phyloP scores from a whole-genome alignment of 2,888 invertebrate species.

The Thera obeliscata region DNA sequence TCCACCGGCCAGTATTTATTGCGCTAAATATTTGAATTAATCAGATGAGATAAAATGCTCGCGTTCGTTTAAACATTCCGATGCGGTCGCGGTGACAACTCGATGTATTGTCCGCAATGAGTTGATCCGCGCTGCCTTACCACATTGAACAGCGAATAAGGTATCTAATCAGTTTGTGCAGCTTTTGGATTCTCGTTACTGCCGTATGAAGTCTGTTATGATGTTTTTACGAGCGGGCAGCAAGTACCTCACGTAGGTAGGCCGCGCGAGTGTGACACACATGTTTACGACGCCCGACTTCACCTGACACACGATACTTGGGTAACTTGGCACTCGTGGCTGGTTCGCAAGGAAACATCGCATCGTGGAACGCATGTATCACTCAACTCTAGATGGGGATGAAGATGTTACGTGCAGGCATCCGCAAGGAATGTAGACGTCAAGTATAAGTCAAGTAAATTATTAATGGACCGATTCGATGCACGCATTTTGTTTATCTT shows the following conservation, averaged over 20 bases:
- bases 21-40: slow-evolving; percentile 84
- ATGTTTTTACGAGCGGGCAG: slow-evolving; percentile 68
- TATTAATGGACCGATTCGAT: slow-evolving; percentile 37
- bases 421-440: slow-evolving; percentile 48
- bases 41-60: slow-evolving; percentile 82
- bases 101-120: slow-evolving; percentile 80
- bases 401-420: slow-evolving; percentile 74
- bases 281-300: slow-evolving; percentile 73
- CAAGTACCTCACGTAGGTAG: slow-evolving; percentile 68
- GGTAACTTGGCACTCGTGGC: slow-evolving; percentile 49
- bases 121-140: slow-evolving; percentile 51
- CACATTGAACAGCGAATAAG: slow-evolving; percentile 24
- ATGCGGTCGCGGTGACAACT: slow-evolving; percentile 80
- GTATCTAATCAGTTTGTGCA: slow-evolving; percentile 49
- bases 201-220: slow-evolving; percentile 61
- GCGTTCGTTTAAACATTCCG: slow-evolving; percentile 80
- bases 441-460: slow-evolving; percentile 36
- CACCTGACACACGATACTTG: slow-evolving; percentile 74
- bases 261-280: slow-evolving; percentile 68
- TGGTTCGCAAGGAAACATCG: slow-evolving; percentile 66
- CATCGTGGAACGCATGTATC: slow-evolving; percentile 67
- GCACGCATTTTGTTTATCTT: slow-evolving; percentile 34
- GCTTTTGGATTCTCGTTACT: slow-evolving; percentile 49
- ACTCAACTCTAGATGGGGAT: slow-evolving; percentile 69
- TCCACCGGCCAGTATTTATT: slow-evolving; percentile 72